Percentiles rank a stretch among this genome's conserved stretches.
Evolutionary conservation across 2,797 vertebrate genomes (phyloP).

Genomic region (Psittacula echo): DNA sequence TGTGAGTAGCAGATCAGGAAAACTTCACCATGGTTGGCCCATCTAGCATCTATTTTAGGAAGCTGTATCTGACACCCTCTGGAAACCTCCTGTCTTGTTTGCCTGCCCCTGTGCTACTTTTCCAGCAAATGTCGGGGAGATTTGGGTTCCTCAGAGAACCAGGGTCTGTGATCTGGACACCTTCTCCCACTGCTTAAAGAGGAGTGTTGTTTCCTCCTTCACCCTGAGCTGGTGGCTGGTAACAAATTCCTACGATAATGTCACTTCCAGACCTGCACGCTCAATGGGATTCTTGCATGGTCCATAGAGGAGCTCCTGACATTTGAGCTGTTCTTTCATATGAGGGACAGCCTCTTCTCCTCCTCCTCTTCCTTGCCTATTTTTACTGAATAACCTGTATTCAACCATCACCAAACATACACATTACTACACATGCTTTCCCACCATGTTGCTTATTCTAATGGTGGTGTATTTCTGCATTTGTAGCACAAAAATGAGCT

Average conservation of each 20-base stretch:
- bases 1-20: background rate
- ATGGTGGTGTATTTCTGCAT: background rate
- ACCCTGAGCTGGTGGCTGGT: background rate
- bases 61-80: background rate
- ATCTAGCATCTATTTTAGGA: background rate
- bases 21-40: background rate
- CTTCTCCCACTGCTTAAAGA: background rate
- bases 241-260: background rate
- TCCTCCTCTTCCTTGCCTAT: background rate
- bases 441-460: background rate
- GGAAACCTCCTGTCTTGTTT: background rate
- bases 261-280: background rate
- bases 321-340: background rate
- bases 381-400: background rate
- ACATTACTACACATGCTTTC: background rate
- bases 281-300: background rate
- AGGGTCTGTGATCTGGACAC: background rate
- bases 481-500: background rate
- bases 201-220: background rate
- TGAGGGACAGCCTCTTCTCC: background rate
- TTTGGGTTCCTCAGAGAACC: background rate
- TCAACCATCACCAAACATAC: background rate
- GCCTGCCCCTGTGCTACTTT: background rate
- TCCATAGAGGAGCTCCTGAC: background rate
- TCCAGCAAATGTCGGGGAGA: background rate